phyloP scores from a whole-genome alignment of 2,888 invertebrate genomes.

The Ectropis crepuscularia region DNA sequence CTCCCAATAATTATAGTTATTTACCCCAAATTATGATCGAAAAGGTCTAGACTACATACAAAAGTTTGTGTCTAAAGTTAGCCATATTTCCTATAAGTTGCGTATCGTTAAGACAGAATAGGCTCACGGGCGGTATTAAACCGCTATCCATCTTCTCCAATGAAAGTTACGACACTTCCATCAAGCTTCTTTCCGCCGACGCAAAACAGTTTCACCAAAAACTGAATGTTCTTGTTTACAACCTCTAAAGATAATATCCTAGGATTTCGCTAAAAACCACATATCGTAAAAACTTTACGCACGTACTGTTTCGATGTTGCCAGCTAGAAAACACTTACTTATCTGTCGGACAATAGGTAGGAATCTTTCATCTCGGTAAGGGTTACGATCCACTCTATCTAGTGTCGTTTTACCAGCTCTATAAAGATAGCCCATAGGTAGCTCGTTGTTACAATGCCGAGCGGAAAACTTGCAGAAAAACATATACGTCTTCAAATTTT shows the following conservation, averaged over 20 bases:
- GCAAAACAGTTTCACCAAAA: slow-evolving; percentile 14
- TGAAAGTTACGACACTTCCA: slow-evolving; percentile 22
- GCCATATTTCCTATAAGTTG: slow-evolving; percentile 4
- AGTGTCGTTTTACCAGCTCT: slow-evolving; percentile 35
- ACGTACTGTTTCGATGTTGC: slow-evolving; percentile 3
- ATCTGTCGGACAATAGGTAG: slow-evolving; percentile 29
- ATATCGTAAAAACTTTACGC: slow-evolving; percentile 28
- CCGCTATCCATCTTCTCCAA: slow-evolving; percentile 10
- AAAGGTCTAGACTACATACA: neutral
- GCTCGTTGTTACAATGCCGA: slow-evolving; percentile 1
- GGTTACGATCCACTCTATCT: slow-evolving; percentile 33
- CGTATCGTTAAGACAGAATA: slow-evolving; percentile 11
- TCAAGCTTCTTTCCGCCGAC: slow-evolving; percentile 13
- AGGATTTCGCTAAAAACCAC: slow-evolving; percentile 16
- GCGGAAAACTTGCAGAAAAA: neutral
- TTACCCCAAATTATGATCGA: neutral
- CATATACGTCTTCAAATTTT: neutral
- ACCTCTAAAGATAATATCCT: slow-evolving; percentile 8
- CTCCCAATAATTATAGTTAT: no score
- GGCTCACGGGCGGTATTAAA: slow-evolving; percentile 15
- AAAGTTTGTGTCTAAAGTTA: neutral
- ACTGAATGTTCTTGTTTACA: slow-evolving; percentile 23
- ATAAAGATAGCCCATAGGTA: slow-evolving; percentile 26
- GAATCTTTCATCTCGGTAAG: slow-evolving; percentile 33
- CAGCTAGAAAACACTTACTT: slow-evolving; percentile 25